Evolutionary conservation across 1,140 invertebrate genomes (phyloP).

Genomic region (Halesus radiatus): DNA sequence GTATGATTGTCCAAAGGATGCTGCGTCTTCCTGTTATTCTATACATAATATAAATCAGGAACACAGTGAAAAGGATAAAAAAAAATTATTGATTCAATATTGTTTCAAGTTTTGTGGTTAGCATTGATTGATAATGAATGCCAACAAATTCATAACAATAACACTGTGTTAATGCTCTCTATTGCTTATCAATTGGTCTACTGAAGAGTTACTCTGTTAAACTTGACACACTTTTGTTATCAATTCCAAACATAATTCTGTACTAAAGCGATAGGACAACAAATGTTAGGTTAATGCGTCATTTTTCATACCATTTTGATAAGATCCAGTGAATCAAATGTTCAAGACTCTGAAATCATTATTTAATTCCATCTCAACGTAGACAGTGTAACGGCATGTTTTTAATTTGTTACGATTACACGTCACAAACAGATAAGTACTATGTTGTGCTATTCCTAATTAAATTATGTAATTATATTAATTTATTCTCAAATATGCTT

Average conservation of each 20-base stretch:
- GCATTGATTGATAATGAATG: too few species aligned
- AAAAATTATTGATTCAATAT: too few species aligned
- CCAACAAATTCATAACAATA: too few species aligned
- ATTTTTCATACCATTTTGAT: slow-evolving; percentile 2
- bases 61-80: too few species aligned
- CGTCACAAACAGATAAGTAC: not conserved
- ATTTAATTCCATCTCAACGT: not conserved
- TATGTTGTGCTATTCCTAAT: slow-evolving; percentile 23
- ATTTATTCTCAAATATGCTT: slow-evolving; percentile 23
- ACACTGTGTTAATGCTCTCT: not conserved
- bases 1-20: too few species aligned
- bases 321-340: not conserved
- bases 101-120: too few species aligned
- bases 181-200: not conserved
- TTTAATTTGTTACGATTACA: not conserved
- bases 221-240: slow-evolving; percentile 18
- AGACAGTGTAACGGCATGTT: not conserved
- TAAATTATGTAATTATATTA: slow-evolving; percentile 28
- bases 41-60: too few species aligned
- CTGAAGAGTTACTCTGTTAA: not conserved
- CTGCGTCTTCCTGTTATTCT: too few species aligned
- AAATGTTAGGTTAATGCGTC: not conserved
- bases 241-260: not conserved
- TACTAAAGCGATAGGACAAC: not conserved
- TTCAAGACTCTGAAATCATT: not conserved